phyloP scores from a whole-genome alignment of 1,140 invertebrate species.

The Drosophila pseudoananassae region DNA sequence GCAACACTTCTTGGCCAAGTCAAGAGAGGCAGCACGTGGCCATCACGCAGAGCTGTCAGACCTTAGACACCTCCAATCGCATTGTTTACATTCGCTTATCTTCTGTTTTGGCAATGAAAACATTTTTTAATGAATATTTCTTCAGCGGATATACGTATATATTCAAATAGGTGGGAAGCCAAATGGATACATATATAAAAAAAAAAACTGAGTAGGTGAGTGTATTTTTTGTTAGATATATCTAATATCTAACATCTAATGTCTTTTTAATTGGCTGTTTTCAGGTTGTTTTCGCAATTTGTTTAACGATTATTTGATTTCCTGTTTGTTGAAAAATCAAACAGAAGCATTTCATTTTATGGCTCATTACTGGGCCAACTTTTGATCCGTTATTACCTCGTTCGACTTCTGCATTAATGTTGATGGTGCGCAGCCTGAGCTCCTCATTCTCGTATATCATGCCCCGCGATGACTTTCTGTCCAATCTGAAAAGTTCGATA shows the following conservation, averaged over 20 bases:
- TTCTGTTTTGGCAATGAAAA: constrained; percentile 67
- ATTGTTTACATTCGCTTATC: constrained; percentile 70
- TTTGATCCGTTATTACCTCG: constrained; percentile 86
- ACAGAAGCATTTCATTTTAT: constrained; percentile 17
- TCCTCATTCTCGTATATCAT: constrained; percentile 97
- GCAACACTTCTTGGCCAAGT: constrained; percentile 1
- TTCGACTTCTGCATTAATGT: constrained; percentile 96
- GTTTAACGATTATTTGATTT: constrained; percentile 53
- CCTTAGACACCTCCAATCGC: constrained; percentile 56
- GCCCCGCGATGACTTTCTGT: constrained; percentile 92
- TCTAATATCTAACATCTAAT: too few relatives aligned
- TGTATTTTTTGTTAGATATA: constrained; percentile 22
- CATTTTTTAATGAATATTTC: constrained; percentile 32
- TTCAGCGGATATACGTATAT: constrained; percentile 20
- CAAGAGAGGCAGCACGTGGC: constrained; percentile 44
- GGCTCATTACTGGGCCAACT: constrained; percentile 10
- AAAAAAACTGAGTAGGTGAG: constrained; percentile 6
- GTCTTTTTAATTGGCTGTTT: constrained; percentile 71
- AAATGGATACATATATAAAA: constrained; percentile 2
- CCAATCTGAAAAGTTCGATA: constrained; percentile 86
- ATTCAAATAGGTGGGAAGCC: constrained; percentile 20
- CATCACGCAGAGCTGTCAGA: constrained; percentile 37
- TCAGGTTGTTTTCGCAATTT: constrained; percentile 36
- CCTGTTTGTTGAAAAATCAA: constrained; percentile 40
- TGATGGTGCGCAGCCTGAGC: constrained; percentile 93